These are phyloP conservation scores for Syngnathus floridae DNA, from an alignment of 2,113 vertebrate species.

Conservation along the genomic window DNA sequence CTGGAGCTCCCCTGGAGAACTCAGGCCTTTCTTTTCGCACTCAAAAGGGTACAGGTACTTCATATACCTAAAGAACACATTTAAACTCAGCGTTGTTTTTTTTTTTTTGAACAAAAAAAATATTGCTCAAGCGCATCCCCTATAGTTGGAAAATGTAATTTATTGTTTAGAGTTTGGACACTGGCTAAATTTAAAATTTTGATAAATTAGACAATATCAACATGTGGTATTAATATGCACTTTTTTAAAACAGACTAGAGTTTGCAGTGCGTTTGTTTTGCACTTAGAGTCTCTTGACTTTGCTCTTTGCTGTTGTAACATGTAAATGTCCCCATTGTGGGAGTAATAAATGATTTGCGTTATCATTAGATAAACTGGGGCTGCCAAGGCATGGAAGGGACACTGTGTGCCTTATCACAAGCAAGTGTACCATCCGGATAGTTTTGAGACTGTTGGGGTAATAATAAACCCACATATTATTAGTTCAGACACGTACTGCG, in stretches of 20 bases:
- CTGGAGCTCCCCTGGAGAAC: slow-evolving; percentile 91
- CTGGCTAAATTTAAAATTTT: neutral
- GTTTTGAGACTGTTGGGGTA: neutral
- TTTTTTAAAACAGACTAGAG: neutral
- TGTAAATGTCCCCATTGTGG: neutral
- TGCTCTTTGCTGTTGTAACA: neutral
- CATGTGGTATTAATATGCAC: neutral
- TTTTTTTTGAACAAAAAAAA: neutral
- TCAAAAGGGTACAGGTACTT: slow-evolving; percentile 97
- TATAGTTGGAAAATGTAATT: too few relatives aligned
- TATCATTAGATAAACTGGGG: neutral
- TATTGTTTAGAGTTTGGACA: too few relatives aligned
- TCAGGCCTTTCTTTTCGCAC: slow-evolving; percentile 93
- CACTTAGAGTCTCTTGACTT: neutral
- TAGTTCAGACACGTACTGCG: slow-evolving; percentile 73
- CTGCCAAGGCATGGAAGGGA: neutral
- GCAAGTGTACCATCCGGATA: neutral
- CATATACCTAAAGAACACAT: slow-evolving; percentile 73
- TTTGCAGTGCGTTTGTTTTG: neutral
- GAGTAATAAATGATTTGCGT: neutral
- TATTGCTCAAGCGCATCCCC: too few relatives aligned
- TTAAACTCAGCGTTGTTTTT: neutral
- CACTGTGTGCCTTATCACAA: neutral
- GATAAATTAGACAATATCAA: neutral
- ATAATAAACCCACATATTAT: neutral